Evolutionary conservation across 2,888 invertebrate genomes (phyloP), one percentile per base, ranked within the genome.

Genomic region (Campopleginae sp.): DNA sequence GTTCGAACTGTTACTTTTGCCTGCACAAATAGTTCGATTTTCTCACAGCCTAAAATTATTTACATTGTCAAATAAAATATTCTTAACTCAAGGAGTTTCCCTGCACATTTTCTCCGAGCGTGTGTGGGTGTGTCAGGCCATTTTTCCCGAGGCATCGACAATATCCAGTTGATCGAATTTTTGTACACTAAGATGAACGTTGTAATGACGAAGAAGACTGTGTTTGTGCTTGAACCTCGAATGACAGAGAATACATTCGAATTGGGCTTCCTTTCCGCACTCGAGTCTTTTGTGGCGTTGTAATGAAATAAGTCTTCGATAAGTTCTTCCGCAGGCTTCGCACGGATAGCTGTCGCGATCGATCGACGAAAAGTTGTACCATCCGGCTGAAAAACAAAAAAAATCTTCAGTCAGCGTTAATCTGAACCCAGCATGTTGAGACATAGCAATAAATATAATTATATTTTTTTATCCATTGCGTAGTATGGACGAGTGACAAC

Each of bases 221-320:
- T 93, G 92, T 80, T 92, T 93, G 89, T 93, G 93, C 86, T 93
- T 93, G 89, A 93, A 93, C 42, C 90, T 90, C 44, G 92, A 88
- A 72, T 90, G 90, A 87, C 95, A 95, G 17, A 94, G 87, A 4
- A 90, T 88, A 86, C 95, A 95, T 74, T 92, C 91, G 88, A 94
- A 94, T 76, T 94, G 93, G 4, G 94, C 94, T 79, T 94, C 93
- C 87, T 94, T 94, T 66, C 94, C 94, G 87, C 95, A 95, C 88
- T 95, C 95, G 78, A 94, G 92, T 82, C 93, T 93, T 88, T 93
- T 93, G 89, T 94, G 94, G 17, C 94, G 94, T 79, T 94, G 92
- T 38, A 94, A 88, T 3, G 92, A 91, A 71, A 93, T 92, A 19
- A 92, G 83, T 75, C 93, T 89, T 51, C 91, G 88, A 80, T 93